Conservation (phyloP, 2,797 vertebrate species). For the Forpus xanthops region DNA sequence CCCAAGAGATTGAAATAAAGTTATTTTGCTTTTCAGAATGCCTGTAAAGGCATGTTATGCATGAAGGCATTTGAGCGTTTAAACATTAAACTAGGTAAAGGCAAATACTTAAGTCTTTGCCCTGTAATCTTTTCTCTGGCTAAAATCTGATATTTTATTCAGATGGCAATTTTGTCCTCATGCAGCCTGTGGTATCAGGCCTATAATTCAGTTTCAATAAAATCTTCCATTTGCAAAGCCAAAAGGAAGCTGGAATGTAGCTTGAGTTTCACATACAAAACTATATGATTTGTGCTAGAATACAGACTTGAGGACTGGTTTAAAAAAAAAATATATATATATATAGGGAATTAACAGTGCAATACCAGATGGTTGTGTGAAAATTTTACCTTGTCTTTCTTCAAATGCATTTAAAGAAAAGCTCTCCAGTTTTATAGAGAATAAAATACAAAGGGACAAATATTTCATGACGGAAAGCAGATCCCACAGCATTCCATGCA, state of each 20-base stretch:
- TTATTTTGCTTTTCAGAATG: neutral
- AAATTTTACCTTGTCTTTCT: slow-evolving; percentile 67
- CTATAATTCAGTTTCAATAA: neutral
- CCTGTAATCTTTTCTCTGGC: neutral
- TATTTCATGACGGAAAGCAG: slow-evolving; percentile 89
- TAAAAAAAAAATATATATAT: slow-evolving; percentile 44
- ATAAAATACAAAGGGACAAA: slow-evolving; percentile 51
- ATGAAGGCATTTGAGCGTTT: neutral
- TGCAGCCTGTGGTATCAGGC: neutral
- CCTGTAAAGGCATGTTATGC: neutral
- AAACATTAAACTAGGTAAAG: slow-evolving; percentile 10
- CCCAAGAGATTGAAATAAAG: neutral
- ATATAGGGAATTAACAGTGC: slow-evolving; percentile 73
- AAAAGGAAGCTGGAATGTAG: slow-evolving; percentile 59
- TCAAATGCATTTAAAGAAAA: slow-evolving; percentile 46
- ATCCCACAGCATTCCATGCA: slow-evolving; percentile 99
- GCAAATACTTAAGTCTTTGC: slow-evolving; percentile 8
- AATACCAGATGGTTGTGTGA: slow-evolving; percentile 58
- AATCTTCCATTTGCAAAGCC: slow-evolving; percentile 45
- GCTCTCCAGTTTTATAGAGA: slow-evolving; percentile 53
- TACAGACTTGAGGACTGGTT: neutral
- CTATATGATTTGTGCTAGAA: slow-evolving; percentile 32
- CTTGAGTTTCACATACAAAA: slow-evolving; percentile 68
- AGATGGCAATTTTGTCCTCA: neutral
- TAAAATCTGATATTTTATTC: neutral